These are phyloP conservation scores for Danionella dracula DNA, from an alignment of 2,797 vertebrate species.

Conservation along the genomic window DNA sequence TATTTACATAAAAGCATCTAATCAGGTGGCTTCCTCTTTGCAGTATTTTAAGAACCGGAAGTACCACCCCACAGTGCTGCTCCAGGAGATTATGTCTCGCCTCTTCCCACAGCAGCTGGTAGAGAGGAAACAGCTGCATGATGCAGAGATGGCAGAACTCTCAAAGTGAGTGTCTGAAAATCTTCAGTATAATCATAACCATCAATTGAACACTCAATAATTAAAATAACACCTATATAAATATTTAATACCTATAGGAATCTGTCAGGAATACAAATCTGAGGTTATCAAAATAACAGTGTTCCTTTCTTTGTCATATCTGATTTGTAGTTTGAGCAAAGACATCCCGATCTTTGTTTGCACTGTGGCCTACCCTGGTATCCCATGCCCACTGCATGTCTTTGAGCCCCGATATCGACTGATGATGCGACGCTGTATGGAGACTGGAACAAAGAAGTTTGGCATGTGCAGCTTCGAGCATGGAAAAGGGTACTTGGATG, in stretches of 20 bases:
- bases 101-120: slow-evolving; percentile 74
- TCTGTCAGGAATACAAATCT: too few relatives aligned
- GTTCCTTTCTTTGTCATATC: not conserved
- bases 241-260: too few relatives aligned
- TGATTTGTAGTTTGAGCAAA: slow-evolving; percentile 71
- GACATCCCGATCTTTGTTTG: slow-evolving; percentile 89
- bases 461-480: slow-evolving; percentile 87
- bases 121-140: slow-evolving; percentile 78
- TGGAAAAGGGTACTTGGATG: slow-evolving; percentile 74
- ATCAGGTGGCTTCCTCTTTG: slow-evolving; percentile 29
- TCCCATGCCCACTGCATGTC: slow-evolving; percentile 83
- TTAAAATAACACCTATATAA: too few relatives aligned
- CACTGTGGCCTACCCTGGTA: slow-evolving; percentile 82
- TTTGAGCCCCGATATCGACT: slow-evolving; percentile 89
- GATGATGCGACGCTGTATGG: slow-evolving; percentile 90
- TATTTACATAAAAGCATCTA: not conserved
- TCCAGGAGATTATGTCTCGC: slow-evolving; percentile 75
- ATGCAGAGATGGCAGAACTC: slow-evolving; percentile 81
- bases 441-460: slow-evolving; percentile 84
- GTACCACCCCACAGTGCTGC: slow-evolving; percentile 72
- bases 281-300: too few relatives aligned
- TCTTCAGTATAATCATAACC: too few relatives aligned
- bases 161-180: slow-evolving; percentile 73
- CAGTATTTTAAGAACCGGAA: slow-evolving; percentile 83
- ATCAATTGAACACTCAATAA: too few relatives aligned